Percentiles rank a stretch among this genome's conserved stretches.
phyloP scores from a whole-genome alignment of 2,888 invertebrate genomes.

The Tetranychus truncatus region DNA sequence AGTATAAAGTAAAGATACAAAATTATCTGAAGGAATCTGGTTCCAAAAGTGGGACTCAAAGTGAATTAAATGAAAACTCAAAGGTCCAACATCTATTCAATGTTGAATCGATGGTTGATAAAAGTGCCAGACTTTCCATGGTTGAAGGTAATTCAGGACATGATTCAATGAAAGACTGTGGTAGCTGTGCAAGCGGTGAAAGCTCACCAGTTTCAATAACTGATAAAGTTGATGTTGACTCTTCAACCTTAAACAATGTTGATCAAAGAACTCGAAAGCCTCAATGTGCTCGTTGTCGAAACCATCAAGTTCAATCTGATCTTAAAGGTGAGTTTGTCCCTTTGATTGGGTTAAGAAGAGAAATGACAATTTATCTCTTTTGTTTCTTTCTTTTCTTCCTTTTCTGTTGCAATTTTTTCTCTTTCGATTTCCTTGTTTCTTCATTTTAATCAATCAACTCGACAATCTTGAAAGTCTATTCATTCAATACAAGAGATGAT shows the following conservation, averaged over 20 bases:
- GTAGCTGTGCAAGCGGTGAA: not conserved
- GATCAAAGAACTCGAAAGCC: not conserved
- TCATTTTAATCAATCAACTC: not conserved
- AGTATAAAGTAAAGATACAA: not conserved
- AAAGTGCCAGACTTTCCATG: not conserved
- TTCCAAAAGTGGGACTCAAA: not conserved
- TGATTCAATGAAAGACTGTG: not conserved
- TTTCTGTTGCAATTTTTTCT: not conserved
- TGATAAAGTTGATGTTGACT: conserved; percentile 12
- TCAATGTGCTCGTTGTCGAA: conserved; percentile 11
- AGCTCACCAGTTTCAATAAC: conserved; percentile 3
- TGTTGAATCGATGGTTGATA: not conserved
- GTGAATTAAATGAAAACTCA: not conserved
- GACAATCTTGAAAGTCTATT: too few species aligned
- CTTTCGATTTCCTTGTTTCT: not conserved
- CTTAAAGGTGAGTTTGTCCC: conserved; percentile 8
- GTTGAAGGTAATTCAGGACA: conserved; percentile 5
- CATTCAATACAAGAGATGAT: too few species aligned
- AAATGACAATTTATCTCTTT: not conserved
- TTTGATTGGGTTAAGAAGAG: not conserved
- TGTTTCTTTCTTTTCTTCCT: not conserved
- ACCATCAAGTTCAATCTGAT: conserved; percentile 11
- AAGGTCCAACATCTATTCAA: not conserved
- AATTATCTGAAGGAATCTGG: not conserved
- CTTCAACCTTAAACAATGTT: not conserved